Percentiles rank a stretch among this genome's conserved stretches.
phyloP scores from a whole-genome alignment of 2,797 vertebrate genomes.

The Crax fasciolata region DNA sequence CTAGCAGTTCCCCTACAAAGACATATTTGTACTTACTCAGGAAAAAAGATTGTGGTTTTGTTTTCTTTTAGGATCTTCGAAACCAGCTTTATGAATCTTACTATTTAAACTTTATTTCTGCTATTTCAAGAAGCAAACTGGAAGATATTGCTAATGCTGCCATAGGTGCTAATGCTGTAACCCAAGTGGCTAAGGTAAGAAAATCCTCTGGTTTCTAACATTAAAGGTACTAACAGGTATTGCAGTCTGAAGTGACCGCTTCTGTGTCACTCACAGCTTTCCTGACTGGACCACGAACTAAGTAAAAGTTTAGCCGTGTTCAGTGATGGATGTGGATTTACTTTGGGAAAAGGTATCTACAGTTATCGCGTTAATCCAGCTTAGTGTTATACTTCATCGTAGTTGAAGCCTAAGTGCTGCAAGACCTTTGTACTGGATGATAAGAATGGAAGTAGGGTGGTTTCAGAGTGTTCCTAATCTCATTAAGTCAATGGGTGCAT shows the following conservation, averaged over 20 bases:
- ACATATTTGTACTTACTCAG: background rate
- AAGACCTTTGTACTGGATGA: background rate
- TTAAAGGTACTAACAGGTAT: background rate
- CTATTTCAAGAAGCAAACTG: slow-evolving; percentile 97
- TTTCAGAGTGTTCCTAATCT: background rate
- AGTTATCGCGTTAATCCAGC: background rate
- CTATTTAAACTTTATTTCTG: slow-evolving; percentile 98
- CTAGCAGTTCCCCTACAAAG: too few species aligned
- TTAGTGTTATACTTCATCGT: background rate
- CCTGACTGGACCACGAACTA: background rate
- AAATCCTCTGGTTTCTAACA: background rate
- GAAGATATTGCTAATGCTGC: slow-evolving; percentile 98
- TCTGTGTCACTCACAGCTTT: background rate
- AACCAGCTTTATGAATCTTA: slow-evolving; percentile 96
- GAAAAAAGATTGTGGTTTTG: slow-evolving; percentile 6
- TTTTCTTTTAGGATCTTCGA: slow-evolving; percentile 90
- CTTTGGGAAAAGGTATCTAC: background rate
- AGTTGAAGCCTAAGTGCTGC: background rate
- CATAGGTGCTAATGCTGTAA: slow-evolving; percentile 92
- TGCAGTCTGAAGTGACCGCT: background rate
- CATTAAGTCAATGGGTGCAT: background rate
- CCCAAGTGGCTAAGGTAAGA: slow-evolving; percentile 94
- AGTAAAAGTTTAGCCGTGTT: background rate
- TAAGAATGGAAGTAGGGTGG: background rate
- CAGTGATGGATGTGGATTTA: background rate